A percentile compares a stretch with the other conserved stretches of the same genome.
These are phyloP conservation scores for Drosophila demipolita DNA, from an alignment of 2,888 invertebrate species.

Conservation along the genomic window DNA sequence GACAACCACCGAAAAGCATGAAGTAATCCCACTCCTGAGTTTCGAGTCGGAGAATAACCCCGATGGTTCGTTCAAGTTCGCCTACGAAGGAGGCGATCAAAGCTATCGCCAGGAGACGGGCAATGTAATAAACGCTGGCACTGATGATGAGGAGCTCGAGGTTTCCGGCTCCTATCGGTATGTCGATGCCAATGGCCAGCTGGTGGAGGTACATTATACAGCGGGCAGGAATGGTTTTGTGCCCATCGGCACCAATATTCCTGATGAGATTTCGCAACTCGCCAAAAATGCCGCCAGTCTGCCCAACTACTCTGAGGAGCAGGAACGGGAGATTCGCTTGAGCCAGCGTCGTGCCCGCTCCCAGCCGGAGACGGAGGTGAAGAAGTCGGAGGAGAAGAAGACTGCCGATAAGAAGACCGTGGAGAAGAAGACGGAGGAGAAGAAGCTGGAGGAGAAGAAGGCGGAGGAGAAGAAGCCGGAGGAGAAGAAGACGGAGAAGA, in stretches of 20 bases:
- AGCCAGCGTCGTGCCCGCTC: slow-evolving; percentile 62
- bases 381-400: not conserved
- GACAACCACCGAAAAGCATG: slow-evolving; percentile 63
- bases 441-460: not conserved
- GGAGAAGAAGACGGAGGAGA: slow-evolving; percentile 6
- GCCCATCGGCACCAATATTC: slow-evolving; percentile 82
- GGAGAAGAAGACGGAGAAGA: not conserved
- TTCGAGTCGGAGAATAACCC: slow-evolving; percentile 71
- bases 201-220: slow-evolving; percentile 82
- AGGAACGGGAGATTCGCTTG: slow-evolving; percentile 45
- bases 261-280: slow-evolving; percentile 71
- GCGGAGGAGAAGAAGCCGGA: not conserved
- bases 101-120: slow-evolving; percentile 76
- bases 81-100: slow-evolving; percentile 81
- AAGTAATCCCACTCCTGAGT: slow-evolving; percentile 68
- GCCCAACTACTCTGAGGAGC: slow-evolving; percentile 60
- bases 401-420: not conserved
- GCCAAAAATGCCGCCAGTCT: slow-evolving; percentile 81
- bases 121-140: slow-evolving; percentile 69
- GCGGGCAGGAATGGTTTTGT: slow-evolving; percentile 84
- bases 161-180: slow-evolving; percentile 83
- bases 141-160: slow-evolving; percentile 81
- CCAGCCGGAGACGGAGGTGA: slow-evolving; percentile 29
- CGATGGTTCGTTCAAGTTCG: slow-evolving; percentile 82
- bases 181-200: slow-evolving; percentile 80